Evolutionary conservation across 2,888 invertebrate genomes (phyloP).

Genomic region (Trilocha varians): DNA sequence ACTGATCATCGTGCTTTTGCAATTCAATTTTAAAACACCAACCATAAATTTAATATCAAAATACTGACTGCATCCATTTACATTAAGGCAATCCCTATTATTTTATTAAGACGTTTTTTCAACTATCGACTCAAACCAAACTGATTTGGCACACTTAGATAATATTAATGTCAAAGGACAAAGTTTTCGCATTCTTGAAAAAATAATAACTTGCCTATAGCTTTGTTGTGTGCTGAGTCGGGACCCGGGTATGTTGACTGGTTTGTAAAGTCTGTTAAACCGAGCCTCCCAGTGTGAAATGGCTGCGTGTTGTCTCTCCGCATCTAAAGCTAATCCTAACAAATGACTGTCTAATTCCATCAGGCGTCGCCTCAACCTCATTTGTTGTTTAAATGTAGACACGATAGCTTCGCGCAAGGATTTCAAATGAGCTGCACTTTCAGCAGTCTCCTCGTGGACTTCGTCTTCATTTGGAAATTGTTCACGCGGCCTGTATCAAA

Average conservation of each 20-base stretch:
- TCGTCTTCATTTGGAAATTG: conserved; percentile 34
- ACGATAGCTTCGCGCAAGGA: conserved; percentile 88
- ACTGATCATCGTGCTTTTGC: no score
- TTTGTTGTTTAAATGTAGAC: conserved; percentile 92
- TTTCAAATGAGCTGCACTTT: conserved; percentile 68
- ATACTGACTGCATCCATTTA: no score
- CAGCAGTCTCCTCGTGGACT: conserved; percentile 36
- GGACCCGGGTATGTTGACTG: conserved; percentile 69
- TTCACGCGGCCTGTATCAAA: conserved; percentile 41
- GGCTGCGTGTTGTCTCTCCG: conserved; percentile 89
- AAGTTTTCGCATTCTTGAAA: background rate
- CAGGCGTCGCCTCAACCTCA: conserved; percentile 87
- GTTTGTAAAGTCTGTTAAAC: conserved; percentile 82
- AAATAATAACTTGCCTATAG: conserved; percentile 50
- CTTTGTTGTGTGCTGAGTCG: conserved; percentile 76
- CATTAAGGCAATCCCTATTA: no score
- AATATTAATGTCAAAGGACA: no score
- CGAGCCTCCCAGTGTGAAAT: conserved; percentile 92
- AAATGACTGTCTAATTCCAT: conserved; percentile 94
- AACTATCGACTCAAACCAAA: no score
- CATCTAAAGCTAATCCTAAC: conserved; percentile 88
- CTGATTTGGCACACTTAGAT: no score
- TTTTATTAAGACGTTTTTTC: no score
- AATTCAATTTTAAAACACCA: no score
- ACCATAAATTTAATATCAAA: no score